Base-by-base conservation (phyloP, 2,888 invertebrate species). In the Micoletzkya japonica region DNA sequence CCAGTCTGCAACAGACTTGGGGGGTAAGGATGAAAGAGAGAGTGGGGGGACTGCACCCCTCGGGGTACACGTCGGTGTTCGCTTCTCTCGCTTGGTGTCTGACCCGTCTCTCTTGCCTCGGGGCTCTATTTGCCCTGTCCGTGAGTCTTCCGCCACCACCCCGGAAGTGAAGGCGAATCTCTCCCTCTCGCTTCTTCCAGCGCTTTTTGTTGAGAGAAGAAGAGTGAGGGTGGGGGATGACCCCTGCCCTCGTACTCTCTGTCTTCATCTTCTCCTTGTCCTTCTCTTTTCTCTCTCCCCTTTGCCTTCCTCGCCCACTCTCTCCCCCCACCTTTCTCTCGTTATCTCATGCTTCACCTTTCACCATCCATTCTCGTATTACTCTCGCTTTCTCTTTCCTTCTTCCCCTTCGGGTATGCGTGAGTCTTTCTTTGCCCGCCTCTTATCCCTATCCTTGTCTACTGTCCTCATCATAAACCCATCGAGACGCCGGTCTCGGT, bases 391-490 rank as follows among this genome's bases (percentile, higher is more conserved):
- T 36, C 60, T 49, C 64, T 63, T 64, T 54, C 54, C 61, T 66
- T 68, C 71, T 57, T 70, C 67, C 71, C 60, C 70, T 70, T 72
- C 66, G 69, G 69, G 69, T 66, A 70, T 70, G 72, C 69, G 69
- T 70, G 57, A 68, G 26, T 39, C 72, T 70, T 70, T 70, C 64
- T 58, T 72, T 66, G 72, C 70, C 70, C 66, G 56, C 70, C 72
- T 70, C 69, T 72, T 70, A 70, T 60, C 69, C 72, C 69, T 70
- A 64, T 64, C 64, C 70, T 69, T 70, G 69, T 66, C 64, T 63
- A 66, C 70, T 72, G 69, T 69, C 72, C 66, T 72, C 69, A 69
- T 72, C 72, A 66, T 72, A 70, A 69, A 60, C 66, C 54, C 66
- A 66, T 72, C 70, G 70, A 69, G 63, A 70, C 70, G 64, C 70